Base-by-base conservation (phyloP, 1,140 invertebrate species). In the Scaptomyza montana region DNA sequence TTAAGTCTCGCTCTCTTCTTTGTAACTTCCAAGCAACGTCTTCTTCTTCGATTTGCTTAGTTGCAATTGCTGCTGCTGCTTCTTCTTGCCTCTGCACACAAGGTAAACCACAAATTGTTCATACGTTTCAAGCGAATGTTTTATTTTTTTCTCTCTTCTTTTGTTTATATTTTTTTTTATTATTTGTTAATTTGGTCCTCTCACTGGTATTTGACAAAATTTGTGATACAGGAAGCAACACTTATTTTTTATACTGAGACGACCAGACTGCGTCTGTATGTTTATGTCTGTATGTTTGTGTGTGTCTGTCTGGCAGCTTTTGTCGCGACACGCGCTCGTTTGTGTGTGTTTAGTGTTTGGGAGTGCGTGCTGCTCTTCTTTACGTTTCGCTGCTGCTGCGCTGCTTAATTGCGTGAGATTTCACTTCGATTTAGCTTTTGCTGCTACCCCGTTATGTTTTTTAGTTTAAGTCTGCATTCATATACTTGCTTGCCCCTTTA, bases 381-480 rank as follows among this genome's bases (percentile, higher is more conserved):
- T n/a, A 28, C 60, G 60, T 51, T 62, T 71, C 59, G 51, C 39
- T 74, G 66, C 51, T 19, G 39, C 50, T 72, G 57, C 41, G 47
- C 47, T 68, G 39, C 60, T 64, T 73, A n/a, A 12, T 41, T 75
- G 79, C 65, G 67, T 79, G 73, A 89, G 82, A 87, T 87, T 89
- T 87, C 82, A 87, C 82, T 87, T 77, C 70, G 70, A 21, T 67
- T 74, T 33, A 6, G 30, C 30, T 67, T 74, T 77, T 73, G 70
- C 56, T 71, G 49, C 39, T 61, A 21, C n/a, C 57, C 47, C 68
- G 62, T 59, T 65, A 59, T 53, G 46, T 36, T 36, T 36, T 10
- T 71, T 57, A 51, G 39, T 54, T 72, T 69, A 46, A 43, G n/a
- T 61, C 55, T 63, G 54, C 30, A 43, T 21, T 63, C 16, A 16